Evolutionary conservation across 2,888 invertebrate genomes (phyloP), one percentile per base, ranked within the genome.

Genomic region (Notodonta dromedarius): DNA sequence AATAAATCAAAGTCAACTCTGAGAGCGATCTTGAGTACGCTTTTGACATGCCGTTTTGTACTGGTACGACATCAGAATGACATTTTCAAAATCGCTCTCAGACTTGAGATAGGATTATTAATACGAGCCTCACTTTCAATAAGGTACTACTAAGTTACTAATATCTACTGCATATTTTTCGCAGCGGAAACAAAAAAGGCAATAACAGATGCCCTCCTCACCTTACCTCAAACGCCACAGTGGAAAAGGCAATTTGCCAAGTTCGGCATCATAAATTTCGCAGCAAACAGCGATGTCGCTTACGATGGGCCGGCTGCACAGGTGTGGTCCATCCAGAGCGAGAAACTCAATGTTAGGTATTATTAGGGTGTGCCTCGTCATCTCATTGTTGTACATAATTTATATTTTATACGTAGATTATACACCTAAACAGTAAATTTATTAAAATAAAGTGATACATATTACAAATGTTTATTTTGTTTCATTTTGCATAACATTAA

Each of bases 261-360:
- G 67, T 94, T 94, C 73, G 94, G 94, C 14, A 65, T 94, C 42
- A 85, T 91, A 55, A 93, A 92, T 70, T 94, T 94, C 76, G 89
- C 80, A 5, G 73, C 61, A 32, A 94, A 94, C 75, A 86, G 84
- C 65, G 79, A 89, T 88, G 90, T 84, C 83, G 82, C 87, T 78
- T 94, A 94, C 77, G 79, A 92, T 84, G 89, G 91, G 88, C 80
- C 89, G 84, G 80, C 89, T 90, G 90, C 93, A 89, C 93, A 94
- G 83, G 80, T 91, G 90, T 88, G 94, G 87, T 80, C 91, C 87
- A 85, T 87, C 87, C 86, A 90, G 78, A 86, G 84, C 71, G 90
- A 90, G 78, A 91, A 90, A 82, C 88, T 94, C 89, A 93, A 91
- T 80, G 77, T 94, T 85, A 85, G 92, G 79, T 94, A 94, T 92